Evolutionary conservation across 2,113 vertebrate species (phyloP).

Genomic region (Cervus canadensis): DNA sequence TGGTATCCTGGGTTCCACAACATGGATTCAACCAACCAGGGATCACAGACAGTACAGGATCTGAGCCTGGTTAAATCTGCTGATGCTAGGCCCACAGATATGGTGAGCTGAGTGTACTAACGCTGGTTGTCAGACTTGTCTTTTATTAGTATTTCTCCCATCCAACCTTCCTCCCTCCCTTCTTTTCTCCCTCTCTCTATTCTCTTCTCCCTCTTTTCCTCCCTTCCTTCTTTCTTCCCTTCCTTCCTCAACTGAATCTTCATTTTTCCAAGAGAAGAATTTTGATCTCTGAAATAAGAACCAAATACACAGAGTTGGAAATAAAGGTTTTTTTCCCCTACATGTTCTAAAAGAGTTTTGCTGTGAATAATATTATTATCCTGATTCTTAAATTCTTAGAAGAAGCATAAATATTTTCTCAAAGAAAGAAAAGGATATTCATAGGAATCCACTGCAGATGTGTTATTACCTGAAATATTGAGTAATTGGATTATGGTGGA

Average conservation of each 20-base stretch:
- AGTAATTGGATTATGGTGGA: neutral
- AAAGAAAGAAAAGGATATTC: neutral
- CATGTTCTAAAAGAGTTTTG: neutral
- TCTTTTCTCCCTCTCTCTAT: neutral
- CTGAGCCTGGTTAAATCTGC: neutral
- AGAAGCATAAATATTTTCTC: neutral
- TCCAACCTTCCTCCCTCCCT: neutral
- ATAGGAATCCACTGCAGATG: neutral
- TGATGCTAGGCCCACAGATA: neutral
- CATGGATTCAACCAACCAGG: neutral
- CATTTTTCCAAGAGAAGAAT: neutral
- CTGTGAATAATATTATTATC: neutral
- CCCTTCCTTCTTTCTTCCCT: fast-evolving
- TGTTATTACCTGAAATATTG: neutral
- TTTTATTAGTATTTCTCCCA: neutral
- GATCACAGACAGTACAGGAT: neutral
- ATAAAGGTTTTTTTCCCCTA: neutral
- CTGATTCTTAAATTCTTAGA: neutral
- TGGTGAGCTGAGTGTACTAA: neutral
- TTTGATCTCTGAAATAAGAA: neutral
- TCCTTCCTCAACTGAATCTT: neutral
- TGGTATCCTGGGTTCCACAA: neutral
- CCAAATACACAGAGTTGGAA: neutral
- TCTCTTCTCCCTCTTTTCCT: neutral
- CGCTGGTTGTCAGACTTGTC: neutral